phyloP scores from a whole-genome alignment of 2,797 vertebrate species.

The Garrulus glandarius region DNA sequence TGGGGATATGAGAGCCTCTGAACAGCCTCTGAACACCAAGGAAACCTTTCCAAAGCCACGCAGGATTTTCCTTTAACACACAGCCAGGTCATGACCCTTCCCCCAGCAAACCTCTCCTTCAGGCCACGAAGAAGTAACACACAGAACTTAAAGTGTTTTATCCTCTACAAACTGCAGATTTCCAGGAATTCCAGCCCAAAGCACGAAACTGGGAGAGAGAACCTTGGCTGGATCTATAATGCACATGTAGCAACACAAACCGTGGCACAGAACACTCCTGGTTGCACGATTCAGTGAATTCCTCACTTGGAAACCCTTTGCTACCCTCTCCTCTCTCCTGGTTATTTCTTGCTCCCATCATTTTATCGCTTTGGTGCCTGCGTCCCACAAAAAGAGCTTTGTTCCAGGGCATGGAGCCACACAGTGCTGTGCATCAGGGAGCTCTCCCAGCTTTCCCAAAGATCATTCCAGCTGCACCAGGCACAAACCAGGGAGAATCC shows the following conservation, averaged over 20 bases:
- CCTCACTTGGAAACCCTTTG: not conserved
- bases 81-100: not conserved
- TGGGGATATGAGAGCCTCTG: too few species aligned
- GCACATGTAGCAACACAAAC: not conserved
- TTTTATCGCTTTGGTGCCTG: not conserved
- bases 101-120: not conserved
- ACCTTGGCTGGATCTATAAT: not conserved
- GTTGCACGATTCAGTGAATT: not conserved
- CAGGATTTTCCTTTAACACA: not conserved
- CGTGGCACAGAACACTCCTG: not conserved
- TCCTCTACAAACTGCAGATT: not conserved
- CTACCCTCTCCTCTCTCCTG: not conserved
- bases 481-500: not conserved
- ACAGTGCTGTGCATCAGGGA: not conserved
- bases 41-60: not conserved
- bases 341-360: not conserved
- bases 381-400: not conserved
- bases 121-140: not conserved
- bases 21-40: not conserved
- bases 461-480: not conserved
- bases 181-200: not conserved
- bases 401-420: not conserved
- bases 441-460: not conserved
- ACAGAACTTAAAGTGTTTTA: not conserved
- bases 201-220: not conserved